Conservation (phyloP, 2,888 invertebrate genomes). For the Melieria picta region DNA sequence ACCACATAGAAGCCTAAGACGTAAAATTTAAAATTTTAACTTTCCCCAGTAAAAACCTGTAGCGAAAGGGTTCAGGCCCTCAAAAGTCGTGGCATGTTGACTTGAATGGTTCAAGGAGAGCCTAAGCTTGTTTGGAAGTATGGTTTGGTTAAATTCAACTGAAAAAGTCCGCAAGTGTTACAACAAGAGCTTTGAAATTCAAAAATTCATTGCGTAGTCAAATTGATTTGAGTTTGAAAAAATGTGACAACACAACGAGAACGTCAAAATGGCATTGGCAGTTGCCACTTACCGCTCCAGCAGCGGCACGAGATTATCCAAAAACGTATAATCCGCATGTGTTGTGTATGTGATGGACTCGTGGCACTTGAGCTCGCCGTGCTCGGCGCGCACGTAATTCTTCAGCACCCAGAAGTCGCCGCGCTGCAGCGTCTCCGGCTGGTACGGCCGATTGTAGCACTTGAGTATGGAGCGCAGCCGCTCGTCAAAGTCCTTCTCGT, state of each 20-base stretch:
- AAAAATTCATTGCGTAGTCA: too few species aligned
- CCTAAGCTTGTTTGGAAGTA: neutral
- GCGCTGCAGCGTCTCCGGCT: slow-evolving; percentile 74
- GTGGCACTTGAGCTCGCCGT: slow-evolving; percentile 76
- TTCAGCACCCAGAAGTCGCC: slow-evolving; percentile 90
- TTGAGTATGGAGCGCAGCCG: slow-evolving; percentile 66
- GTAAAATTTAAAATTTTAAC: too few species aligned
- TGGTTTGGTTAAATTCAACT: too few species aligned
- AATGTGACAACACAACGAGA: neutral
- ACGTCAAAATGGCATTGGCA: too few species aligned
- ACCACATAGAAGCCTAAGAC: too few species aligned
- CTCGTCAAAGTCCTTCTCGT: slow-evolving; percentile 65
- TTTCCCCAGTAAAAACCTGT: too few species aligned
- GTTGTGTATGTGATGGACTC: slow-evolving; percentile 92
- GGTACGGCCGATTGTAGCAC: slow-evolving; percentile 74
- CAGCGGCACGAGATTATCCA: slow-evolving; percentile 87
- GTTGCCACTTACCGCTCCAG: slow-evolving; percentile 71
- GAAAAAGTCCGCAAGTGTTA: too few species aligned
- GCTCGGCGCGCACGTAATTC: slow-evolving; percentile 83
- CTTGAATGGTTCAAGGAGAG: too few species aligned
- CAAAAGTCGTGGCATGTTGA: too few species aligned
- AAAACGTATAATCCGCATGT: slow-evolving; percentile 90
- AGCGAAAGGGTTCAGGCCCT: too few species aligned
- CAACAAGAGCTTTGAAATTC: too few species aligned
- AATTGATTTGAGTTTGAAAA: neutral